These are phyloP conservation scores for Electrona antarctica DNA, from an alignment of 2,113 vertebrate genomes.

Conservation along the genomic window DNA sequence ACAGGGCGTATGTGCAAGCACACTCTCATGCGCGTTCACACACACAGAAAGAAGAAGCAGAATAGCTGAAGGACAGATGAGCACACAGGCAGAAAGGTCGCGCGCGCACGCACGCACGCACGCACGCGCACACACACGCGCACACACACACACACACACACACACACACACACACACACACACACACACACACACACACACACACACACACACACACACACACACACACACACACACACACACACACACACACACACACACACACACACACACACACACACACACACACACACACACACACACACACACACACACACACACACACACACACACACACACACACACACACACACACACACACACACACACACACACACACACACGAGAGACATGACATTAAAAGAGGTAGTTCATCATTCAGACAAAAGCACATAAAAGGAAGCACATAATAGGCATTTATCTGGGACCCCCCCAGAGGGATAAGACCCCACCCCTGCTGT, in stretches of 20 bases:
- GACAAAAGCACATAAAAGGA: not conserved
- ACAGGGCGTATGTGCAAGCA: no score
- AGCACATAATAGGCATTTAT: not conserved
- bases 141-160: not conserved
- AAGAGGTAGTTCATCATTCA: not conserved
- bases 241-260: not conserved
- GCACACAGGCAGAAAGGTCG: no score
- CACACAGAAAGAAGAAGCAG: no score
- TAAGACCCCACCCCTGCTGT: not conserved
- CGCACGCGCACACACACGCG: not conserved
- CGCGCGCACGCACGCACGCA: no score
- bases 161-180: not conserved
- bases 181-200: not conserved
- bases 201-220: not conserved
- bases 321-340: not conserved
- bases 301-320: not conserved
- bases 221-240: not conserved
- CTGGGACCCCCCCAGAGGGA: not conserved
- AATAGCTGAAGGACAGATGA: no score
- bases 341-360: not conserved
- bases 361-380: not conserved
- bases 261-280: not conserved
- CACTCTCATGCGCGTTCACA: no score
- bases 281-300: not conserved
- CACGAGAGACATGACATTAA: not conserved